Conservation (phyloP, 2,888 invertebrate species). For the Thymelicus lineola region DNA sequence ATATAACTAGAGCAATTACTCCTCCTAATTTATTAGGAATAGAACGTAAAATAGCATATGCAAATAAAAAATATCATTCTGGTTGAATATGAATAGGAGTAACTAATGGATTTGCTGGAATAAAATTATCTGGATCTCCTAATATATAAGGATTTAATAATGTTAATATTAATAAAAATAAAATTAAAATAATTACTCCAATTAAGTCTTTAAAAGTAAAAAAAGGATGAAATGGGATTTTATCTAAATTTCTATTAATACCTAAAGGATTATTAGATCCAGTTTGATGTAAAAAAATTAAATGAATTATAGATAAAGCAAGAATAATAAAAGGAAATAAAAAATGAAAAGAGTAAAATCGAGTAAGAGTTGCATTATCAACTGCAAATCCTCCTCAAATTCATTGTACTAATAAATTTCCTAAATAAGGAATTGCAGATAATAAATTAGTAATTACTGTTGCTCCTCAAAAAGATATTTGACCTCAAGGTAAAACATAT, state of each 20-base stretch:
- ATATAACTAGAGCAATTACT: slow-evolving; percentile 87
- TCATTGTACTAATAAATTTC: slow-evolving; percentile 87
- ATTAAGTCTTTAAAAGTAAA: slow-evolving; percentile 87
- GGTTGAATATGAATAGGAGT: slow-evolving; percentile 92
- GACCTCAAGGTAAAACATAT: slow-evolving; percentile 91
- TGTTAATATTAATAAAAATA: slow-evolving; percentile 80
- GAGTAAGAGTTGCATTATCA: slow-evolving; percentile 90
- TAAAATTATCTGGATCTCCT: slow-evolving; percentile 91
- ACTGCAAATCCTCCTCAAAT: slow-evolving; percentile 92
- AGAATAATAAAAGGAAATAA: slow-evolving; percentile 88
- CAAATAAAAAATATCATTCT: slow-evolving; percentile 94
- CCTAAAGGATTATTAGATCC: slow-evolving; percentile 87
- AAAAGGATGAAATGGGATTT: slow-evolving; percentile 89
- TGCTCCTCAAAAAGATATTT: slow-evolving; percentile 93
- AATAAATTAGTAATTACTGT: slow-evolving; percentile 92
- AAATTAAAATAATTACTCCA: slow-evolving; percentile 84
- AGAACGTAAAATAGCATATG: slow-evolving; percentile 92
- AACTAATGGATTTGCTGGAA: slow-evolving; percentile 87
- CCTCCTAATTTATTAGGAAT: slow-evolving; percentile 92
- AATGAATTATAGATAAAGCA: slow-evolving; percentile 86
- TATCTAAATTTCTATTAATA: slow-evolving; percentile 87
- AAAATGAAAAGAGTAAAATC: slow-evolving; percentile 91
- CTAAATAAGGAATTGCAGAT: slow-evolving; percentile 89
- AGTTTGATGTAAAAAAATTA: slow-evolving; percentile 88
- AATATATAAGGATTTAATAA: slow-evolving; percentile 85